Evolutionary conservation across 2,888 invertebrate genomes (phyloP).

Genomic region (Eulithis prunata): DNA sequence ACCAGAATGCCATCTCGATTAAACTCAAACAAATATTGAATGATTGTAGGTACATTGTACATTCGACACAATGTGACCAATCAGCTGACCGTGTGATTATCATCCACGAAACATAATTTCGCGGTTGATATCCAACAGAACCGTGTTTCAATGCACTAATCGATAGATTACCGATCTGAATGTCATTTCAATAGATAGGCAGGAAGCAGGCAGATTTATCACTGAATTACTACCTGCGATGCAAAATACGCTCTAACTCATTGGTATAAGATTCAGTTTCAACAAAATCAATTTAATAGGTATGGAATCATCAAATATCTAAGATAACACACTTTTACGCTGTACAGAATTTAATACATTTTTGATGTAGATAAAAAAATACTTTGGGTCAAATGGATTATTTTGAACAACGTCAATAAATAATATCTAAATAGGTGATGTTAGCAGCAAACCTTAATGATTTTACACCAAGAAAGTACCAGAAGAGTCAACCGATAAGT

Average conservation of each 20-base stretch:
- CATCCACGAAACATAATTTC: slow-evolving; percentile 66
- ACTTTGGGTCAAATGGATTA: too few relatives aligned
- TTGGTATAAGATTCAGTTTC: neutral
- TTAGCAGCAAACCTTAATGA: too few relatives aligned
- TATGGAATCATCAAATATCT: too few relatives aligned
- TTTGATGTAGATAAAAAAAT: too few relatives aligned
- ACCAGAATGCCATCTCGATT: slow-evolving; percentile 39
- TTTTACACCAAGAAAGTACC: too few relatives aligned
- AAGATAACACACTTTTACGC: too few relatives aligned
- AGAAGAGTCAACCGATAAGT: neutral
- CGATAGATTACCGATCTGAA: slow-evolving; percentile 58
- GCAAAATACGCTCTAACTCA: slow-evolving; percentile 7
- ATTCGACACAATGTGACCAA: slow-evolving; percentile 55
- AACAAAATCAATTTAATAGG: too few relatives aligned
- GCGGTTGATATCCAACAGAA: slow-evolving; percentile 58
- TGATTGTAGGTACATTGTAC: slow-evolving; percentile 35
- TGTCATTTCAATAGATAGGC: slow-evolving; percentile 24
- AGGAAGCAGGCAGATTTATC: neutral
- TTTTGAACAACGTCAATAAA: too few relatives aligned
- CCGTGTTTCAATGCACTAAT: slow-evolving; percentile 52
- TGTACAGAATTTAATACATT: too few relatives aligned
- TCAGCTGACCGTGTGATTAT: slow-evolving; percentile 62
- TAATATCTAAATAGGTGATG: too few relatives aligned
- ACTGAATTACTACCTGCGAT: neutral
- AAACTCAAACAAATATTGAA: slow-evolving; percentile 45